phyloP scores from a whole-genome alignment of 92 coral and sea anemone species.

The Paramuricea clavata region DNA sequence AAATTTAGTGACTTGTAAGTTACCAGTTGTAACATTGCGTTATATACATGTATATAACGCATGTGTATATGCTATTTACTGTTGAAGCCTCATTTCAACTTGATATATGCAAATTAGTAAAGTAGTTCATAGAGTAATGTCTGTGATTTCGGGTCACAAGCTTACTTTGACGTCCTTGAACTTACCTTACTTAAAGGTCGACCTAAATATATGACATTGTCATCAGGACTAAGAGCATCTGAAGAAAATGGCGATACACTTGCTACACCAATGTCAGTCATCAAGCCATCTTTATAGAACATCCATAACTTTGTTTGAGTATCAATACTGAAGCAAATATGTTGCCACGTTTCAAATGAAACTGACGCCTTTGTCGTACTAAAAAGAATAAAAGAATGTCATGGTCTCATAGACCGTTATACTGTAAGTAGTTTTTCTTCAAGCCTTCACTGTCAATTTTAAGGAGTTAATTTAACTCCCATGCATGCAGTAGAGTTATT shows the following conservation, averaged over 20 bases:
- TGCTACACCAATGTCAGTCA: not conserved
- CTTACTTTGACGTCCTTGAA: not conserved
- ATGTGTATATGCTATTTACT: no score
- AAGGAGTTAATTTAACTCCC: no score
- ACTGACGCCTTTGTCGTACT: slow-evolving; percentile 2
- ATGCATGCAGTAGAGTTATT: no score
- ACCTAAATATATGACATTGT: not conserved
- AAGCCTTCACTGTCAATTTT: no score
- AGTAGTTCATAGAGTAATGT: no score
- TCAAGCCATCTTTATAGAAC: slow-evolving; percentile 4
- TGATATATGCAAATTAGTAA: no score
- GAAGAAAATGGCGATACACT: not conserved
- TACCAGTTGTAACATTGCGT: no score
- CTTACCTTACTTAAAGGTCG: not conserved
- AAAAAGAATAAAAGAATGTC: not conserved
- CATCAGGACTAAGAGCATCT: not conserved
- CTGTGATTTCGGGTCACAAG: no score
- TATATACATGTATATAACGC: no score
- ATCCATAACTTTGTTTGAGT: not conserved
- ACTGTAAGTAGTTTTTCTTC: no score
- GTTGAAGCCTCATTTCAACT: no score
- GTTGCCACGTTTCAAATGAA: slow-evolving; percentile 11
- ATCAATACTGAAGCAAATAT: not conserved
- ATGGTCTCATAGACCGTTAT: not conserved
- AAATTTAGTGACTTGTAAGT: no score